Conservation (phyloP, 2,113 vertebrate species). For the Saguinus midas region DNA sequence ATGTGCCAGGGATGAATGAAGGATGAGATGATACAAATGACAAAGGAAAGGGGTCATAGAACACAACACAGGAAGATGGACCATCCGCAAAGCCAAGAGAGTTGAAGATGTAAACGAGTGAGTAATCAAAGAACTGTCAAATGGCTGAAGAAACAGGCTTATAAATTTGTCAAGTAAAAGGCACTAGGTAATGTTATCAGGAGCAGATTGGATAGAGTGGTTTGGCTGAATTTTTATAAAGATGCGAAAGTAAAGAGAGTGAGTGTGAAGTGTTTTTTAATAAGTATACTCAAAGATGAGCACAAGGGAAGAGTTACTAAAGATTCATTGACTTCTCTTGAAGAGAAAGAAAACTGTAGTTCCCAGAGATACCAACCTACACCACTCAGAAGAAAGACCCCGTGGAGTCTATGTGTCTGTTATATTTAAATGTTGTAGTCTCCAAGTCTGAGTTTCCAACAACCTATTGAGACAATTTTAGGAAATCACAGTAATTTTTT, state of each 20-base stretch:
- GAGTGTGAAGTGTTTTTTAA: neutral
- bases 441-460: neutral
- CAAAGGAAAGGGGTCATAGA: neutral
- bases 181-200: neutral
- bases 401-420: fast-evolving
- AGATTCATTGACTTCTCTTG: neutral
- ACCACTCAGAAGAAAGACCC: neutral
- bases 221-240: neutral
- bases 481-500: neutral
- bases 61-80: neutral
- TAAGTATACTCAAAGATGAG: neutral
- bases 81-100: neutral
- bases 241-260: neutral
- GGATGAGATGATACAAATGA: neutral
- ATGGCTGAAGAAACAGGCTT: neutral
- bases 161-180: neutral
- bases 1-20: fast-evolving
- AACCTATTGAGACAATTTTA: neutral
- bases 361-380: neutral
- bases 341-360: neutral
- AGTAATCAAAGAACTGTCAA: neutral
- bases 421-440: neutral
- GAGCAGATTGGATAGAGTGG: neutral
- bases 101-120: neutral
- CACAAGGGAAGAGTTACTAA: neutral